Evolutionary conservation across 2,113 vertebrate genomes (phyloP).

Genomic region (Spea multiplicata): DNA sequence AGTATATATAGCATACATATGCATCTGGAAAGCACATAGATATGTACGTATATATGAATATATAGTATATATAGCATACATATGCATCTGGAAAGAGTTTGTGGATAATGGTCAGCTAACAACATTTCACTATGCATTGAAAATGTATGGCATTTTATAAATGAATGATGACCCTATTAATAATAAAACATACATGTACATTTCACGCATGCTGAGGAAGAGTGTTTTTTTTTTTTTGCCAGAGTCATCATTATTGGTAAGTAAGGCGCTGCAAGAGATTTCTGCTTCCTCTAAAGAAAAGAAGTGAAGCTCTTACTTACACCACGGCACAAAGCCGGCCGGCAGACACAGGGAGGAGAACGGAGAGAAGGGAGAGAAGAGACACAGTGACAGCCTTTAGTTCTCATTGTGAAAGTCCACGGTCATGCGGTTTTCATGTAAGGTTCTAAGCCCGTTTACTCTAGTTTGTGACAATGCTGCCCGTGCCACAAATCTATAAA

Average conservation of each 20-base stretch:
- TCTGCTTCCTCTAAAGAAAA: conserved; percentile 19
- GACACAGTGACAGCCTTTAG: conserved; percentile 30
- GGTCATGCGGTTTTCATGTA: neutral
- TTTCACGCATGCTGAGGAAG: conserved; percentile 3
- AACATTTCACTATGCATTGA: neutral
- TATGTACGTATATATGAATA: neutral
- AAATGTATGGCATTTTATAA: neutral
- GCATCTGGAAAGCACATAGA: neutral
- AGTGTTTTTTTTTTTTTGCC: neutral
- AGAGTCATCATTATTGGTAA: conserved; percentile 23
- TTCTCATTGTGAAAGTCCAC: conserved; percentile 35
- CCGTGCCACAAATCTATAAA: neutral
- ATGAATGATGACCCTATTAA: neutral
- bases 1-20: neutral
- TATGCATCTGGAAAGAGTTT: neutral
- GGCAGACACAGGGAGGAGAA: neutral
- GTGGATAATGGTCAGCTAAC: neutral
- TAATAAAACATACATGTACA: neutral
- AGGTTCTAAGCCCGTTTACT: neutral
- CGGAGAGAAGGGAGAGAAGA: conserved; percentile 39
- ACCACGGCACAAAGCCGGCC: conserved; percentile 39
- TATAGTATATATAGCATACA: neutral
- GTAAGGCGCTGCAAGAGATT: conserved; percentile 21
- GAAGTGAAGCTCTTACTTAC: conserved; percentile 52
- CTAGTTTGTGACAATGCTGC: neutral